Base-by-base conservation (phyloP, 2,888 invertebrate genomes). In the Agriopis marginaria region DNA sequence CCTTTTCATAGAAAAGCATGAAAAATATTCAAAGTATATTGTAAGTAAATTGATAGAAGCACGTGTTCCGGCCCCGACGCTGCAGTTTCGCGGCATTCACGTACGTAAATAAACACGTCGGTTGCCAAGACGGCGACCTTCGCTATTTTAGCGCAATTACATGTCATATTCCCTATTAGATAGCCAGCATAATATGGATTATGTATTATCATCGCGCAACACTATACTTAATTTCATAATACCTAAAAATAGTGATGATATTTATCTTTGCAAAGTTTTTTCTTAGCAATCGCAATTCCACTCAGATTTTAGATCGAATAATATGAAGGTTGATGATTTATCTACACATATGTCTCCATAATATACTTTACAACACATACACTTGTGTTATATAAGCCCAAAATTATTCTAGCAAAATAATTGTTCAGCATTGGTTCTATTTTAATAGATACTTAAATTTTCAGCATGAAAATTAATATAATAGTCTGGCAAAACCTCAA, bases 101-200 rank as follows among this genome's bases (percentile, higher is more conserved):
- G 85, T 86, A 88, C 93, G 91, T 92, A 94, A 94, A 94, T 93
- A 94, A 93, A 93, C 91, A 92, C 83, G 85, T 82, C 81, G 70
- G 84, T 78, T 92, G 94, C 93, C 93, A 94, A 93, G 87, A 92
- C 89, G 90, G 86, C 84, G 93, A 87, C 94, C 94, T 93, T 94
- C 92, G 88, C 88, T 92, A 91, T 91, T 93, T 91, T 88, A 89
- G 85, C 85, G 79, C 80, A 81, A 84, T 86, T 86, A 84, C 81
- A 79, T 83, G 87, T 84, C 86, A 84, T 87, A 86, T 82, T 88
- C 81, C 79, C 82, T 85, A 85, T 82, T 82, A 86, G 77, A 82
- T 79, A 79, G 82, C 86, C 82, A 83, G 42, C 49, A 82, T 66
- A 83, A 85, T 77, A 78, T 77, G 79, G 78, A 74, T 79, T 77